Conservation (phyloP, 2,888 invertebrate species). For the Clitarchus hookeri region DNA sequence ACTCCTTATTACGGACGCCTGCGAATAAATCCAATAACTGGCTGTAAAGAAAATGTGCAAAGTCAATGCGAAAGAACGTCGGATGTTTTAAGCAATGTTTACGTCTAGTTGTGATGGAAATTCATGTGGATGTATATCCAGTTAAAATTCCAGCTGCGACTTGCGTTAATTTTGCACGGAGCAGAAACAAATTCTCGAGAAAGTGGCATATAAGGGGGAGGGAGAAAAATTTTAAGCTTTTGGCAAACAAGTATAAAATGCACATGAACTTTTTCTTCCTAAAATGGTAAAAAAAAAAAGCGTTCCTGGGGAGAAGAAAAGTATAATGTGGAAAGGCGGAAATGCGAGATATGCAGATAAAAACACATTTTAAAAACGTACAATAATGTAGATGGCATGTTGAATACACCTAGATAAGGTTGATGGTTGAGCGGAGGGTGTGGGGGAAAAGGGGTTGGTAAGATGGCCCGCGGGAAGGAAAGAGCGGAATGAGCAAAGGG, state of each 20-base stretch:
- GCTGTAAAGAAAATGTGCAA: too few relatives aligned
- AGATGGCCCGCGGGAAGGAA: slow-evolving; percentile 16
- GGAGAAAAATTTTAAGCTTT: slow-evolving; percentile 25
- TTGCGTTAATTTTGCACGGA: not conserved
- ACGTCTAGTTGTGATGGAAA: not conserved
- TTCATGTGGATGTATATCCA: not conserved
- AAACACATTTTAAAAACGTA: slow-evolving; percentile 31
- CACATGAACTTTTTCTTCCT: slow-evolving; percentile 30
- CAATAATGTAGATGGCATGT: slow-evolving; percentile 33
- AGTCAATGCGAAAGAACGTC: too few relatives aligned
- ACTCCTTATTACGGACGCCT: too few relatives aligned
- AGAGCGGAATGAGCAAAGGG: slow-evolving; percentile 6
- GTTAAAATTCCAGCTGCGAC: not conserved
- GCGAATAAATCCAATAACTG: too few relatives aligned
- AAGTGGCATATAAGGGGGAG: not conserved
- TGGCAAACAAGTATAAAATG: slow-evolving; percentile 32
- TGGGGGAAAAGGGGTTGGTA: not conserved
- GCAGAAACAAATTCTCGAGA: slow-evolving; percentile 16
- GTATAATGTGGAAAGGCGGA: slow-evolving; percentile 22
- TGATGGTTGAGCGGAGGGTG: not conserved
- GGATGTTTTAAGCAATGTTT: too few relatives aligned
- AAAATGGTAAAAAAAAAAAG: slow-evolving; percentile 24
- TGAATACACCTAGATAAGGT: slow-evolving; percentile 24
- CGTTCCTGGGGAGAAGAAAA: slow-evolving; percentile 23
- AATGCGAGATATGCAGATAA: slow-evolving; percentile 33